Evolutionary conservation across 1,140 invertebrate genomes (phyloP).

Genomic region (Mya arenaria): DNA sequence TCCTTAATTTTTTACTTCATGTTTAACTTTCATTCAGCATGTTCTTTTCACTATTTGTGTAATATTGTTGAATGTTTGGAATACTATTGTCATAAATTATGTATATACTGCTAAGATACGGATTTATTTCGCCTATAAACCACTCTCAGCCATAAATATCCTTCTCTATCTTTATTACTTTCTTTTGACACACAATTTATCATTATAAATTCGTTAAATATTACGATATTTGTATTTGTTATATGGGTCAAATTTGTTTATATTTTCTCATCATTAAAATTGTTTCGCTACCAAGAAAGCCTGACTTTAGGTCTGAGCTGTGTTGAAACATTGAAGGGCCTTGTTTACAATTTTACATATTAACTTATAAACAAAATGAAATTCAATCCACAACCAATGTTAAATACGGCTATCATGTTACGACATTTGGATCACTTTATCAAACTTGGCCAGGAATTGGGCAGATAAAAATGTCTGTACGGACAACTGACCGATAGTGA

Average conservation of each 20-base stretch:
- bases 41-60: too few species aligned
- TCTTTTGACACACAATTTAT: too few species aligned
- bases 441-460: not conserved
- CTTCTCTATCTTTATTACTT: too few species aligned
- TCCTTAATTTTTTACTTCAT: too few species aligned
- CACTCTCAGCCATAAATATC: too few species aligned
- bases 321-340: not conserved
- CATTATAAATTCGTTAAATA: slow-evolving; percentile 24
- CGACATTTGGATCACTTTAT: slow-evolving; percentile 7
- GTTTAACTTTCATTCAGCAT: too few species aligned
- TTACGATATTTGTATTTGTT: slow-evolving; percentile 31
- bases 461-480: not conserved
- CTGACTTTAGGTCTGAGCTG: not conserved
- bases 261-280: slow-evolving; percentile 42
- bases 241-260: slow-evolving; percentile 44
- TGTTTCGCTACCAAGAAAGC: slow-evolving; percentile 4
- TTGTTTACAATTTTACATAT: slow-evolving; percentile 18
- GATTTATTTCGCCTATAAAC: too few species aligned
- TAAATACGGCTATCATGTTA: slow-evolving; percentile 16
- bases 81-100: too few species aligned
- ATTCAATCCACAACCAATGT: slow-evolving; percentile 6
- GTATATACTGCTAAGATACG: too few species aligned
- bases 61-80: too few species aligned
- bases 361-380: slow-evolving; percentile 28
- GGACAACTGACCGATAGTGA: too few species aligned